Conservation (phyloP, 2,113 vertebrate genomes). For the Australoheros scitulus region DNA sequence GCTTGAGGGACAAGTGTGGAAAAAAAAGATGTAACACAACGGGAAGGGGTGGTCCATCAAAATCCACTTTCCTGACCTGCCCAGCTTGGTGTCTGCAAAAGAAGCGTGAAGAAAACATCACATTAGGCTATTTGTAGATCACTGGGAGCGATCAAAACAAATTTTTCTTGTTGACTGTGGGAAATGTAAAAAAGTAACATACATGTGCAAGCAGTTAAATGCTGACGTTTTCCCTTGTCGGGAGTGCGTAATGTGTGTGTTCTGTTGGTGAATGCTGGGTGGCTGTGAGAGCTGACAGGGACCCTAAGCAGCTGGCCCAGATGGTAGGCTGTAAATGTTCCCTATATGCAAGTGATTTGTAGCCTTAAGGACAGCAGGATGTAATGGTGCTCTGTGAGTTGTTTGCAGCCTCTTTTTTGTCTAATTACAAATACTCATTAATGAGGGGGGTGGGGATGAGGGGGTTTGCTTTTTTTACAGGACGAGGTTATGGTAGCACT, state of each 20-base stretch:
- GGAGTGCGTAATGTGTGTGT: conserved; percentile 52
- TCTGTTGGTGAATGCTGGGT: conserved; percentile 57
- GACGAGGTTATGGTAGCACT: conserved; percentile 50
- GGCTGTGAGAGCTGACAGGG: conserved; percentile 65
- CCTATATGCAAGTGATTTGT: conserved; percentile 74
- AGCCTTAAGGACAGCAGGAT: conserved; percentile 71
- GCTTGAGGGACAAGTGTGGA: conserved; percentile 57
- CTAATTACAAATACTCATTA: conserved; percentile 73
- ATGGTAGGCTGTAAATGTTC: conserved; percentile 71
- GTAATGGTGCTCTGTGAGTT: conserved; percentile 63
- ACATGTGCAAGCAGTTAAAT: conserved; percentile 71
- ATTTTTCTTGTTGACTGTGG: conserved; percentile 48
- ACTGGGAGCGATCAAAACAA: conserved; percentile 26
- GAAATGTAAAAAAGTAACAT: conserved; percentile 48
- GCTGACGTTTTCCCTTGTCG: conserved; percentile 47
- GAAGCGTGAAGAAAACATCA: conserved; percentile 26
- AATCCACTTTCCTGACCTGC: conserved; percentile 72
- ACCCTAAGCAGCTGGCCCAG: conserved; percentile 65
- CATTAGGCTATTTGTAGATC: conserved; percentile 35
- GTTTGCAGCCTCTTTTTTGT: conserved; percentile 70
- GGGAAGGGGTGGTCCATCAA: conserved; percentile 49
- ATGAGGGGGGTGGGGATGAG: conserved; percentile 20
- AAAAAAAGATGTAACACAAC: conserved; percentile 41
- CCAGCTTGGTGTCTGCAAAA: conserved; percentile 72
- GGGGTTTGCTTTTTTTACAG: conserved; percentile 39